Conservation (phyloP, 2,888 invertebrate genomes). For the Miltochrista miniata region DNA sequence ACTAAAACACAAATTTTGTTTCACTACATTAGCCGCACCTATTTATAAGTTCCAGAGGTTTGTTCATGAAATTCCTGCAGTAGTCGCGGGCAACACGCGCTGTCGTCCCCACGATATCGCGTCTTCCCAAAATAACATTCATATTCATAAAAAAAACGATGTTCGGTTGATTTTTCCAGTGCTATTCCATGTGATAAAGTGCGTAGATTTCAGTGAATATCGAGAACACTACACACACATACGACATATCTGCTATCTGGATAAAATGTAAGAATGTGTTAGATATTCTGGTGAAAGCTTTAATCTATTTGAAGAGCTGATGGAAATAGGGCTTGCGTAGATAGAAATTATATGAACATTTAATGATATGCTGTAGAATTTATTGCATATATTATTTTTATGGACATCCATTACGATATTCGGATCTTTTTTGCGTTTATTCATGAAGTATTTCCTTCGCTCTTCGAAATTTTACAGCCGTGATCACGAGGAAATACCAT, state of each 20-base stretch:
- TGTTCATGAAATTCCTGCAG: conserved; percentile 73
- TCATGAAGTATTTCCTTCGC: too few relatives aligned
- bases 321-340: conserved; percentile 32
- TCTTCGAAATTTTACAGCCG: too few relatives aligned
- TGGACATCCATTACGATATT: too few relatives aligned
- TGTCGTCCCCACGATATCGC: conserved; percentile 44
- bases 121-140: conserved; percentile 42
- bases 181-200: conserved; percentile 59
- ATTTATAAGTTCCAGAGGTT: conserved; percentile 84
- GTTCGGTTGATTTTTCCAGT: conserved; percentile 49
- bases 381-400: too few relatives aligned
- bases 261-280: conserved; percentile 45
- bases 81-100: conserved; percentile 70
- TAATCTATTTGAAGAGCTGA: conserved; percentile 37
- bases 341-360: conserved; percentile 14
- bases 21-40: conserved; percentile 61
- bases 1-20: conserved; percentile 40
- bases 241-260: conserved; percentile 32
- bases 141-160: conserved; percentile 45
- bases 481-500: too few relatives aligned
- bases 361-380: too few relatives aligned
- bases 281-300: conserved; percentile 27
- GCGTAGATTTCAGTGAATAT: conserved; percentile 50
- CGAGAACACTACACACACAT: conserved; percentile 39
- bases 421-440: too few relatives aligned